Conservation (phyloP, 2,797 vertebrate genomes). For the Streptopelia turtur region DNA sequence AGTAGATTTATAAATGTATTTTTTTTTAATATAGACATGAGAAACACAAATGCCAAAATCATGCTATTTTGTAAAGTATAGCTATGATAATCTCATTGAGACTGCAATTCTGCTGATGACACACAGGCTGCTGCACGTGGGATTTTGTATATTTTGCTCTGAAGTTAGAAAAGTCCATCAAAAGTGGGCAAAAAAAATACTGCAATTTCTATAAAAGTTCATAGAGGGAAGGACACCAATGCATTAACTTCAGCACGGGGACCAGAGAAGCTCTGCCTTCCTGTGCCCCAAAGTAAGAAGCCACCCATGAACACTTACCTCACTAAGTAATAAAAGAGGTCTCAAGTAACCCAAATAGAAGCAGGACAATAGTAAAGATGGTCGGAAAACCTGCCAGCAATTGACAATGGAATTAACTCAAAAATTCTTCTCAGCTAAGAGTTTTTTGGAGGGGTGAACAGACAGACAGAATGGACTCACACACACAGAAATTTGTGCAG, state of each 20-base stretch:
- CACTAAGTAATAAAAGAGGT: not conserved
- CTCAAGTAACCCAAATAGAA: not conserved
- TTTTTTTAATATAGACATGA: not conserved
- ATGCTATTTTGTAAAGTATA: not conserved
- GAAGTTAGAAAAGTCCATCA: not conserved
- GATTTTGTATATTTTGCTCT: not conserved
- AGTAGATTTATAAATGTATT: not conserved
- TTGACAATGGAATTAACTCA: not conserved
- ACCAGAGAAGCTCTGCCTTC: not conserved
- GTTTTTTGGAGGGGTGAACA: fast-evolving
- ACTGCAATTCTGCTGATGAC: not conserved
- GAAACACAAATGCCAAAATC: not conserved
- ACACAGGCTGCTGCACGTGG: not conserved
- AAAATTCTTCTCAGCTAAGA: not conserved
- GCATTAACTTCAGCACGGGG: not conserved
- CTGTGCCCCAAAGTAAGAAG: not conserved
- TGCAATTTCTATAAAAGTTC: not conserved
- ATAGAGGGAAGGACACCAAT: not conserved
- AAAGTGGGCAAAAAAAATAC: not conserved
- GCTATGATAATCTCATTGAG: not conserved
- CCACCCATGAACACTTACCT: not conserved
- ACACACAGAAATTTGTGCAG: not conserved
- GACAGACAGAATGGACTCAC: not conserved
- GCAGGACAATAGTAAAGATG: not conserved
- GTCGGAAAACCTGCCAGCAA: not conserved